These are phyloP conservation scores for Ophthalmolycus amberensis DNA, from an alignment of 2,113 vertebrate species.

Conservation along the genomic window DNA sequence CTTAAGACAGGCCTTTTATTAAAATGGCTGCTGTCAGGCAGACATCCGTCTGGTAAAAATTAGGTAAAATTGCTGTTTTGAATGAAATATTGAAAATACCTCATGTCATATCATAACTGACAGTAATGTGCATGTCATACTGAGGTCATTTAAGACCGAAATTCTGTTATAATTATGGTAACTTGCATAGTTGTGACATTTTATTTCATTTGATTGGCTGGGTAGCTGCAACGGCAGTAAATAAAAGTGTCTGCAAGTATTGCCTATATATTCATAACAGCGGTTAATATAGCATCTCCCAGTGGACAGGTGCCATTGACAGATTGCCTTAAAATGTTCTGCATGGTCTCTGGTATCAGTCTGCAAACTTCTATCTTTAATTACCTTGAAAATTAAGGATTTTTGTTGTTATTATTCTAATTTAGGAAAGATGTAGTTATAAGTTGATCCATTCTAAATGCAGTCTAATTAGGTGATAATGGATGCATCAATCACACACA, in stretches of 20 bases:
- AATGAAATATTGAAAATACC: neutral
- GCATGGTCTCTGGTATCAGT: neutral
- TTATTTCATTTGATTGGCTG: neutral
- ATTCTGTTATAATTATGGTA: neutral
- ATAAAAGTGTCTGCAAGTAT: neutral
- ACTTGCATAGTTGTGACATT: neutral
- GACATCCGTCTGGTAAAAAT: neutral
- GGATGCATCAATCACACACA: neutral
- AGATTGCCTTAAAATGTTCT: neutral
- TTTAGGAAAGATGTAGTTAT: too few species aligned
- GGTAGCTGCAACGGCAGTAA: neutral
- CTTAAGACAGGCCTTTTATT: neutral
- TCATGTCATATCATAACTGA: neutral
- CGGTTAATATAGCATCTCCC: neutral
- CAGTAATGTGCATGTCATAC: neutral
- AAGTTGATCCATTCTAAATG: too few species aligned
- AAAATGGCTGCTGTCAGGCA: neutral
- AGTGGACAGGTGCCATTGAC: neutral
- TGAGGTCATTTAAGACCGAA: neutral
- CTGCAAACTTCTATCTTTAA: neutral
- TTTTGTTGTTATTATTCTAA: neutral
- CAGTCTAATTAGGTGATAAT: neutral
- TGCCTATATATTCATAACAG: neutral
- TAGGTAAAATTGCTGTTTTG: neutral
- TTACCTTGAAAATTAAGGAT: neutral